Base-by-base conservation (phyloP, 2,888 invertebrate species). In the Hirtodrosophila alboralis region DNA sequence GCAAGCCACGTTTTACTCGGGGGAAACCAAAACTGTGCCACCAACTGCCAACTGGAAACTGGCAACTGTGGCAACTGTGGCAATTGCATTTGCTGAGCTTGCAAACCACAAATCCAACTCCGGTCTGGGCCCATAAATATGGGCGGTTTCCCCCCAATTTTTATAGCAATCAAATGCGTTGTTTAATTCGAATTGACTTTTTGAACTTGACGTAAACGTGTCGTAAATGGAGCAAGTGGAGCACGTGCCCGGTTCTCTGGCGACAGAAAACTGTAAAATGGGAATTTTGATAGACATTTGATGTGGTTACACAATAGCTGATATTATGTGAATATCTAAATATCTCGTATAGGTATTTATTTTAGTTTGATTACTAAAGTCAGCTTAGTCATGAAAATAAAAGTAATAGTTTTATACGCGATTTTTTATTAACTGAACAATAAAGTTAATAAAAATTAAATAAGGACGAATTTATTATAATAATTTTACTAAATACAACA, bases 121-220 rank as follows among this genome's bases (percentile, higher is more conserved):
- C 44, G 47, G 36, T 36, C 44, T 38, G 33, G 37, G 56, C 44
- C 60, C 71, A 75, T 78, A 78, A 83, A 59, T 62, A 58, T 58
- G 62, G 76, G 57, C 66, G 60, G 36, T 34, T 51, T 41, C 41
- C 57, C 54, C n/a, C n/a, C n/a, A n/a, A 34, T 62, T 76, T 78
- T 83, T 85, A 69, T 76, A 84, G 65, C 84, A 68, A 76, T 85
- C 84, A 73, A 79, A 79, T 72, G 86, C 75, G 71, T 81, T 77
- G 71, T 84, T 84, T 86, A 81, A 81, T 86, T 84, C 83, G 59
- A 78, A 78, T 81, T 81, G 86, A 86, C 81, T 77, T 81, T 69
- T 75, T 86, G 86, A 86, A 86, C 81, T 81, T 66, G 75, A 56
- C 54, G 83, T 75, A 58, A 77, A 74, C 77, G 81, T 77, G 71